Conservation (phyloP, 2,888 invertebrate genomes). For the Platycheirus rosarum region DNA sequence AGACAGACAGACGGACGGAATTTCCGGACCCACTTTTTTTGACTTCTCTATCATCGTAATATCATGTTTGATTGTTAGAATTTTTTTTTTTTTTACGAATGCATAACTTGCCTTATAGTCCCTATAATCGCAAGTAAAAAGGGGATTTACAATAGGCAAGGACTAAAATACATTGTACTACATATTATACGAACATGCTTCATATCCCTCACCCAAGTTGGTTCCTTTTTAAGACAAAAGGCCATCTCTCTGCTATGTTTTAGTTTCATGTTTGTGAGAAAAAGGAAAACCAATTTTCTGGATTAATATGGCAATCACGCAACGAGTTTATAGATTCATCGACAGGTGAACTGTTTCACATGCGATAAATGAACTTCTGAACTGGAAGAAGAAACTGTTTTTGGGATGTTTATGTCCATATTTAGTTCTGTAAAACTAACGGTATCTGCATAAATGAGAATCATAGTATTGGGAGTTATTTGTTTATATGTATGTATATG, state of each 20-base stretch:
- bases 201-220: slow-evolving; percentile 7
- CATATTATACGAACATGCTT: too few species aligned
- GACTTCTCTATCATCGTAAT: too few species aligned
- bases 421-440: slow-evolving; percentile 27
- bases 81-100: too few species aligned
- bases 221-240: slow-evolving; percentile 64
- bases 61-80: too few species aligned
- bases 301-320: slow-evolving; percentile 74
- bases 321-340: slow-evolving; percentile 65
- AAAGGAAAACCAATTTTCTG: slow-evolving; percentile 73
- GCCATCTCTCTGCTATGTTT: slow-evolving; percentile 20
- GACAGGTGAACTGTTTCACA: slow-evolving; percentile 72
- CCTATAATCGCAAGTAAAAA: too few species aligned
- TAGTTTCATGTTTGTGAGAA: slow-evolving; percentile 65
- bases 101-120: too few species aligned
- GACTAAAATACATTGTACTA: background rate
- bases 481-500: background rate
- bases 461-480: slow-evolving; percentile 17
- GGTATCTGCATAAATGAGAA: slow-evolving; percentile 56
- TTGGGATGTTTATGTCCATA: slow-evolving; percentile 21
- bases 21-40: too few species aligned
- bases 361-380: slow-evolving; percentile 27
- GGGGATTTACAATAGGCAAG: slow-evolving; percentile 36
- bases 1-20: too few species aligned
- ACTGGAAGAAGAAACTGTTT: background rate